phyloP scores from a whole-genome alignment of 2,888 invertebrate species.

The Terebella lapidaria region DNA sequence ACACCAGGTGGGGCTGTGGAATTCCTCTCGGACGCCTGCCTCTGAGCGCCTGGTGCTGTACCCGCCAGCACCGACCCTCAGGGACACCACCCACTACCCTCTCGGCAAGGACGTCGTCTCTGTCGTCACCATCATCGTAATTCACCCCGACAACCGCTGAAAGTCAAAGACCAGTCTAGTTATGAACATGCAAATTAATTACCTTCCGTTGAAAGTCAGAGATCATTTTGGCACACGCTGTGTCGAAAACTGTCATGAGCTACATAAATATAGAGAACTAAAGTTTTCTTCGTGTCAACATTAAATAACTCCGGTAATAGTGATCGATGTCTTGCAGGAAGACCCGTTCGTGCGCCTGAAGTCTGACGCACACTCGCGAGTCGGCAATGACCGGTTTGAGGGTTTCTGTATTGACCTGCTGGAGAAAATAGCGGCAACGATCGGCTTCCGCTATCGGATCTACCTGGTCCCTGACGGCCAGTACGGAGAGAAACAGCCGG shows the following conservation, averaged over 20 bases:
- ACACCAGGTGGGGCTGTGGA: slow-evolving; percentile 21
- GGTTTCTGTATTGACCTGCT: slow-evolving; percentile 49
- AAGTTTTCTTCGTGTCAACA: too few species aligned
- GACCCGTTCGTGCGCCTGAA: slow-evolving; percentile 42
- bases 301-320: too few species aligned
- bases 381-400: slow-evolving; percentile 41
- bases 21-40: slow-evolving; percentile 9
- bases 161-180: neutral
- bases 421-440: slow-evolving; percentile 33
- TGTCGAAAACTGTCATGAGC: too few species aligned
- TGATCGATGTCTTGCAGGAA: slow-evolving; percentile 36
- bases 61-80: neutral
- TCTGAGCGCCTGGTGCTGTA: neutral
- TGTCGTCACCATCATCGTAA: neutral
- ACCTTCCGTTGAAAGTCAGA: too few species aligned
- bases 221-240: too few species aligned
- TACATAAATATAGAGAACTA: too few species aligned
- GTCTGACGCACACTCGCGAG: slow-evolving; percentile 26
- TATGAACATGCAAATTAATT: too few species aligned
- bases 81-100: neutral
- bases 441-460: slow-evolving; percentile 41
- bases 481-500: slow-evolving; percentile 37
- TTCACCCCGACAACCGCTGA: neutral
- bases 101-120: neutral
- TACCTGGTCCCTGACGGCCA: slow-evolving; percentile 46